Evolutionary conservation across 2,113 vertebrate species (phyloP).

Genomic region (Probosciger aterrimus): DNA sequence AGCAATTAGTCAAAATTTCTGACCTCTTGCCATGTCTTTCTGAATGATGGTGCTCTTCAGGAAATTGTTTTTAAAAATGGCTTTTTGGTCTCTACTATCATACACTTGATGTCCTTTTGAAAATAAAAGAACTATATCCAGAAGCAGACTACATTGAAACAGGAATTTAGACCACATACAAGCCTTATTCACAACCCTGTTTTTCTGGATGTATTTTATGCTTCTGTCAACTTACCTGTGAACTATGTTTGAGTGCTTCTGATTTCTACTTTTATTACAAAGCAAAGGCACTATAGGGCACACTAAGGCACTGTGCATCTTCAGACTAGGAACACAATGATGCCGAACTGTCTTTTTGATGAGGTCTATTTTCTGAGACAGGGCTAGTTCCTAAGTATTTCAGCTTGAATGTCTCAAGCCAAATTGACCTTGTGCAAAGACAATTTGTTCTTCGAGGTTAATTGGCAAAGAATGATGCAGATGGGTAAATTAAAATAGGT

Average conservation of each 20-base stretch:
- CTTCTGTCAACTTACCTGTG: neutral
- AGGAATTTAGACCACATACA: neutral
- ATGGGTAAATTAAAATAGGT: neutral
- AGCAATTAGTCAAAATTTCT: neutral
- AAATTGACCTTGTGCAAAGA: neutral
- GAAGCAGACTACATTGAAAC: neutral
- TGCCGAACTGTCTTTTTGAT: neutral
- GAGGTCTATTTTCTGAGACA: neutral
- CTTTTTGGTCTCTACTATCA: neutral
- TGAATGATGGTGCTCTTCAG: neutral
- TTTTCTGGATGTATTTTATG: neutral
- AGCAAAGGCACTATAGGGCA: neutral
- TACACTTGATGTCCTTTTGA: neutral
- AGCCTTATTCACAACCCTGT: neutral
- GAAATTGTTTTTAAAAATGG: neutral
- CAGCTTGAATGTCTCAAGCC: neutral
- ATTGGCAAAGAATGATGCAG: neutral
- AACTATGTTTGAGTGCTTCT: neutral
- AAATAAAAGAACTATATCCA: neutral
- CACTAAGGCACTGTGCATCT: neutral
- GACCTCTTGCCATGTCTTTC: neutral
- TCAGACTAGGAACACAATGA: neutral
- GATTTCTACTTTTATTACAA: neutral
- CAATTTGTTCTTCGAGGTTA: neutral
- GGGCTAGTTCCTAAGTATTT: neutral